These are phyloP conservation scores for Alentia gelatinosa DNA, from an alignment of 2,888 invertebrate species.

Conservation along the genomic window DNA sequence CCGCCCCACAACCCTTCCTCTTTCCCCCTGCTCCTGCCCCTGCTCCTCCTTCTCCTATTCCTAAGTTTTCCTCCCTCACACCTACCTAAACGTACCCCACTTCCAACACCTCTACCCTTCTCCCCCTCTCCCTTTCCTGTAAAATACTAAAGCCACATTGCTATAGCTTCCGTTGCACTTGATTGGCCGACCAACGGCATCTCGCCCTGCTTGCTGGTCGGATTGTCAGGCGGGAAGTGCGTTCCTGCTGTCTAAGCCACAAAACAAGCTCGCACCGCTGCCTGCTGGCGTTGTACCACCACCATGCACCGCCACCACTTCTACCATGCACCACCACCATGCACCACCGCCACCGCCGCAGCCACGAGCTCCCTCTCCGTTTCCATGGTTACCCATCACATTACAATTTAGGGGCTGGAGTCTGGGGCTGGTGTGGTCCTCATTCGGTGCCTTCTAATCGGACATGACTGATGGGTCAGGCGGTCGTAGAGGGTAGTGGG, in stretches of 20 bases:
- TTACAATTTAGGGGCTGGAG: constrained; percentile 37
- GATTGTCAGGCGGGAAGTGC: neutral
- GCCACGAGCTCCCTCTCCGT: constrained; percentile 9
- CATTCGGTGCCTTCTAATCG: constrained; percentile 25
- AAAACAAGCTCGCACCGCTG: neutral
- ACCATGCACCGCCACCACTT: neutral
- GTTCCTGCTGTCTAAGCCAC: constrained; percentile 4
- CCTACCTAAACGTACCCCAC: neutral
- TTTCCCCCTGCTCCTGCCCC: neutral
- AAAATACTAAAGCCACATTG: neutral
- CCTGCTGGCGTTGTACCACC: neutral
- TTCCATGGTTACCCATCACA: constrained; percentile 34
- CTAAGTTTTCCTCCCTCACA: neutral
- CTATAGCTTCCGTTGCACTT: neutral
- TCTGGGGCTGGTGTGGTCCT: constrained; percentile 20
- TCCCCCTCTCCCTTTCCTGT: neutral
- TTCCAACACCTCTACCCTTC: constrained; percentile 26
- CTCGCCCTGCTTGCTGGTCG: neutral
- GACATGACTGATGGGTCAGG: neutral
- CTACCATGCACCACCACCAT: neutral
- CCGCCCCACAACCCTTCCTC: neutral
- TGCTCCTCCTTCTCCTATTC: neutral
- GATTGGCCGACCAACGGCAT: neutral
- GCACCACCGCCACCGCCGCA: neutral
- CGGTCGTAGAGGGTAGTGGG: neutral